These are phyloP conservation scores for Phrynocephalus guinanensis DNA, from an alignment of 2,797 vertebrate species.

Conservation along the genomic window DNA sequence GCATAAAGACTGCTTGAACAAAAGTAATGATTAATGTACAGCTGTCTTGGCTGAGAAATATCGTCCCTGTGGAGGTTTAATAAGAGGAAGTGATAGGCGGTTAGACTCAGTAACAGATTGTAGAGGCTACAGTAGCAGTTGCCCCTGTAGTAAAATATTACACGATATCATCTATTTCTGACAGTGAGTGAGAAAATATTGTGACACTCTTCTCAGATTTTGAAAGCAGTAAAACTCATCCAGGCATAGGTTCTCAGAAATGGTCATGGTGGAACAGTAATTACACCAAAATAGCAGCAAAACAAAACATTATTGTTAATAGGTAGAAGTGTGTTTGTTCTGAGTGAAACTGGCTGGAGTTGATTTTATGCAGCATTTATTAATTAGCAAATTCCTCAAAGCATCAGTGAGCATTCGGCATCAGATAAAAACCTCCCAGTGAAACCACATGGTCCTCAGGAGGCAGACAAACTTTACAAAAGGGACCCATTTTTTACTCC, in stretches of 20 bases:
- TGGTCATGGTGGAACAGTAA: background rate
- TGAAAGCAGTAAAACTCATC: background rate
- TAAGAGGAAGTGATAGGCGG: background rate
- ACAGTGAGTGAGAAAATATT: background rate
- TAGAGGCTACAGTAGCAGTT: background rate
- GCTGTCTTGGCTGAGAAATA: conserved; percentile 1
- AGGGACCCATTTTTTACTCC: background rate
- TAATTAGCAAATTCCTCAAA: conserved; percentile 22
- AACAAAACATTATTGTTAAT: background rate
- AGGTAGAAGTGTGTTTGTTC: background rate
- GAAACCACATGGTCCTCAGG: background rate
- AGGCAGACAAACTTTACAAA: background rate
- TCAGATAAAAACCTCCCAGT: background rate
- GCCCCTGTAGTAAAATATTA: background rate
- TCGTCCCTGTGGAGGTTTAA: conserved; percentile 14
- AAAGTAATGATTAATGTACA: conserved; percentile 5
- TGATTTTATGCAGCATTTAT: background rate
- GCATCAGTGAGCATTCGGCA: background rate
- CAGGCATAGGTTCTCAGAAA: background rate
- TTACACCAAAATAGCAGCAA: background rate
- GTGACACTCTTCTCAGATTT: background rate
- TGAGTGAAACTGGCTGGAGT: background rate
- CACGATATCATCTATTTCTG: background rate
- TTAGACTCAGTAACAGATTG: background rate
- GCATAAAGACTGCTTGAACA: background rate